A percentile compares a stretch with the other conserved stretches of the same genome.
phyloP scores from a whole-genome alignment of 2,113 vertebrate genomes.

The Semnopithecus entellus region DNA sequence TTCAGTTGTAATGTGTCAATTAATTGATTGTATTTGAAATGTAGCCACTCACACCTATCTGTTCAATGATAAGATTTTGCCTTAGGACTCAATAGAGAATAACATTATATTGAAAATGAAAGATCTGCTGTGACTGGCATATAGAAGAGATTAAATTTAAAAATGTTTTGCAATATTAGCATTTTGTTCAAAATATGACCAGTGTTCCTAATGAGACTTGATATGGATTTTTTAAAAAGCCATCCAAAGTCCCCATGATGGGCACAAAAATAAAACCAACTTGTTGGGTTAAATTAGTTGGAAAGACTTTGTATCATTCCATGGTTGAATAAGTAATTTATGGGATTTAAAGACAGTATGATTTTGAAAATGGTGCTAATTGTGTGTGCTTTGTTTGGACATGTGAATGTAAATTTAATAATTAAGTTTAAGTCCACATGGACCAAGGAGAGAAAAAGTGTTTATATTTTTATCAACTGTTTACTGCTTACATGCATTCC shows the following conservation, averaged over 20 bases:
- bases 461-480: conserved; percentile 62
- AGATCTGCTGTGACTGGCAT: not conserved
- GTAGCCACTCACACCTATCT: not conserved
- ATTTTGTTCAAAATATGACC: conserved; percentile 23
- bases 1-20: conserved; percentile 12
- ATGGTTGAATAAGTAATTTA: conserved; percentile 22
- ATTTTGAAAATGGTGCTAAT: conserved; percentile 44
- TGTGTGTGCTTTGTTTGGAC: conserved; percentile 34
- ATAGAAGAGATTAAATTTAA: conserved; percentile 25
- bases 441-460: conserved; percentile 48
- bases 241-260: not conserved
- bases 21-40: conserved; percentile 61
- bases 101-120: conserved; percentile 21
- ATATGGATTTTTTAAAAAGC: not conserved
- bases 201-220: conserved; percentile 32
- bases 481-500: conserved; percentile 33
- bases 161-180: conserved; percentile 2
- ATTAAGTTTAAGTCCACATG: conserved; percentile 27
- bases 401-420: conserved; percentile 41
- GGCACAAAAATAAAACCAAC: not conserved
- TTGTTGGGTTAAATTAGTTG: conserved; percentile 31
- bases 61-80: conserved; percentile 33
- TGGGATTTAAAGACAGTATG: conserved; percentile 18
- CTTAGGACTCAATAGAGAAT: conserved; percentile 54
- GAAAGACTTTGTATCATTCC: conserved; percentile 18